Percentiles rank a stretch among this genome's conserved stretches.
phyloP scores from a whole-genome alignment of 1,140 invertebrate species.

The Trachymyrmex septentrionalis region DNA sequence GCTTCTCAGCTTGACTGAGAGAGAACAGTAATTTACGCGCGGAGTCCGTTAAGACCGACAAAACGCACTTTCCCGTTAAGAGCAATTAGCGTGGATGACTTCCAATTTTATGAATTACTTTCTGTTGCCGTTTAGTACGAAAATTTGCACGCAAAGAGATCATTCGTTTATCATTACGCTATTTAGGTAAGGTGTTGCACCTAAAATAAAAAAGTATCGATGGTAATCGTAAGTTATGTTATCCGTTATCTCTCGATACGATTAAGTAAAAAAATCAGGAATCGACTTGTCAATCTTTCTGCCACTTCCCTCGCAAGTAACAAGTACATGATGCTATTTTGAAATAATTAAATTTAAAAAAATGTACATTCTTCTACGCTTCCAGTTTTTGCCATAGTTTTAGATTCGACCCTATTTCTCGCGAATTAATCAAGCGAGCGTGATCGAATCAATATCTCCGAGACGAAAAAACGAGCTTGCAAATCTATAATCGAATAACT shows the following conservation, averaged over 20 bases:
- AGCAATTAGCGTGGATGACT: constrained; percentile 23
- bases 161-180: neutral
- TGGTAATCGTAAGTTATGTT: neutral
- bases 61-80: constrained; percentile 29
- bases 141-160: neutral
- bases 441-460: constrained; percentile 1
- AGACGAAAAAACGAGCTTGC: constrained; percentile 12
- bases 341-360: neutral
- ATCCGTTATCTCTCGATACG: neutral
- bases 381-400: constrained; percentile 19
- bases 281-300: neutral
- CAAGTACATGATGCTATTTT: neutral
- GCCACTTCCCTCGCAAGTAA: neutral
- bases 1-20: constrained; percentile 16
- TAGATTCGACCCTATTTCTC: constrained; percentile 23
- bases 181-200: neutral
- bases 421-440: constrained; percentile 20
- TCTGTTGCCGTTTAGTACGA: neutral
- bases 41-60: constrained; percentile 29
- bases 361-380: too few relatives aligned
- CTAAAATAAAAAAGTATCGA: neutral
- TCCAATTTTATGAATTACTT: neutral
- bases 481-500: constrained; percentile 41
- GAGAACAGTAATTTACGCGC: constrained; percentile 21
- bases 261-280: neutral